Percentiles rank a stretch among this genome's conserved stretches.
Conservation (phyloP, 2,888 invertebrate genomes). For the Ectropis crepuscularia region DNA sequence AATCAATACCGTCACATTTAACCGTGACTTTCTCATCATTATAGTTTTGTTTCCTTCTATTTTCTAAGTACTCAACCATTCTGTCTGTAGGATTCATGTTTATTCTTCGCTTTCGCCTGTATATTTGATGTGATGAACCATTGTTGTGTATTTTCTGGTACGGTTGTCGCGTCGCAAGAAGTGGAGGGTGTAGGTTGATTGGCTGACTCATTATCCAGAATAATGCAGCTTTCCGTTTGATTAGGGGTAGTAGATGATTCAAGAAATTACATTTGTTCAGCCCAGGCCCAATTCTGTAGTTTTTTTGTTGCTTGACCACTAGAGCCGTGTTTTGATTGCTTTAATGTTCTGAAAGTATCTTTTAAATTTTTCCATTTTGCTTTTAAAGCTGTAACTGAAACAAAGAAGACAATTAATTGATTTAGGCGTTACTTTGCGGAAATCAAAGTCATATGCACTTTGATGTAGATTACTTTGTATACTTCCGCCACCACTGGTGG, state of each 20-base stretch:
- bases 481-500: no score
- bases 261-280: conserved; percentile 34
- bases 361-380: conserved; percentile 30
- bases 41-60: conserved; percentile 34
- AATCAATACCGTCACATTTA: conserved; percentile 35
- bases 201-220: conserved; percentile 28
- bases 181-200: no score
- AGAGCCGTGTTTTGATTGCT: conserved; percentile 9
- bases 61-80: conserved; percentile 33
- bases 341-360: conserved; percentile 23
- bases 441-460: no score
- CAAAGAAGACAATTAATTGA: conserved; percentile 15
- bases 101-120: no score
- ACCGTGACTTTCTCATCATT: conserved; percentile 33
- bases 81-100: conserved; percentile 33
- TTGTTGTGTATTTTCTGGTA: conserved; percentile 29
- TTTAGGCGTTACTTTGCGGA: background rate
- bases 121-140: conserved; percentile 7
- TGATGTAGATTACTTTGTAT: no score
- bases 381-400: conserved; percentile 32
- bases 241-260: conserved; percentile 25
- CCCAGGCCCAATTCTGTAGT: conserved; percentile 35
- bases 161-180: no score
- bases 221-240: conserved; percentile 29
- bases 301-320: conserved; percentile 25